These are phyloP conservation scores for Petrophora chlorosata DNA, from an alignment of 2,888 invertebrate species.

Conservation along the genomic window DNA sequence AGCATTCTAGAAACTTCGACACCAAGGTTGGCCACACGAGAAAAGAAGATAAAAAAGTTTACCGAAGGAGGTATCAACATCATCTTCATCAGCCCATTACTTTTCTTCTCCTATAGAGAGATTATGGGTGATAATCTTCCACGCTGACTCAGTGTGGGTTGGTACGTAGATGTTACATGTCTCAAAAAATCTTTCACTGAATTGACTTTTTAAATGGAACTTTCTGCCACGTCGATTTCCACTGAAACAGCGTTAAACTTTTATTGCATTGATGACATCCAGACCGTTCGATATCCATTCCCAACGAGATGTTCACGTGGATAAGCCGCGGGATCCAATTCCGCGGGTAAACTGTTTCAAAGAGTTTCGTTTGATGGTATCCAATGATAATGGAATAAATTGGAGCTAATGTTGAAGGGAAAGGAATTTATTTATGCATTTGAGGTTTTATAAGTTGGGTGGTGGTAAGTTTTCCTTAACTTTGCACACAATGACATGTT, in stretches of 20 bases:
- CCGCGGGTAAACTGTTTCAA: slow-evolving; percentile 26
- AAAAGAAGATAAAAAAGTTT: no score
- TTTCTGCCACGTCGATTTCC: neutral
- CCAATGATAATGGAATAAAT: slow-evolving; percentile 65
- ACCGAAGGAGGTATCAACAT: no score
- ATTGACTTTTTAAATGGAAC: no score
- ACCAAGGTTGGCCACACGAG: no score
- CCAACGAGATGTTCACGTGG: slow-evolving; percentile 18
- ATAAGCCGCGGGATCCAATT: slow-evolving; percentile 28
- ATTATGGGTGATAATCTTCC: no score
- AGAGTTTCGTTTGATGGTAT: slow-evolving; percentile 46
- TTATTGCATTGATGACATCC: slow-evolving; percentile 16
- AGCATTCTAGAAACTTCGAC: no score
- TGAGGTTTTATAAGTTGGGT: slow-evolving; percentile 4
- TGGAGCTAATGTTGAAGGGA: slow-evolving; percentile 55
- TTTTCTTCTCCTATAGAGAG: no score
- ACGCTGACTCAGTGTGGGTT: no score
- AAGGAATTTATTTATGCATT: slow-evolving; percentile 6
- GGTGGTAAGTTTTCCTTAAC: neutral
- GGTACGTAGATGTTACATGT: no score
- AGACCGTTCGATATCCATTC: slow-evolving; percentile 15
- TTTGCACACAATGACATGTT: neutral
- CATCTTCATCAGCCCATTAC: no score
- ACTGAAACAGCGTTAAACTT: slow-evolving; percentile 1
- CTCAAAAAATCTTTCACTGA: no score